phyloP scores from a whole-genome alignment of 2,888 invertebrate species.

The Resseliella maxima region DNA sequence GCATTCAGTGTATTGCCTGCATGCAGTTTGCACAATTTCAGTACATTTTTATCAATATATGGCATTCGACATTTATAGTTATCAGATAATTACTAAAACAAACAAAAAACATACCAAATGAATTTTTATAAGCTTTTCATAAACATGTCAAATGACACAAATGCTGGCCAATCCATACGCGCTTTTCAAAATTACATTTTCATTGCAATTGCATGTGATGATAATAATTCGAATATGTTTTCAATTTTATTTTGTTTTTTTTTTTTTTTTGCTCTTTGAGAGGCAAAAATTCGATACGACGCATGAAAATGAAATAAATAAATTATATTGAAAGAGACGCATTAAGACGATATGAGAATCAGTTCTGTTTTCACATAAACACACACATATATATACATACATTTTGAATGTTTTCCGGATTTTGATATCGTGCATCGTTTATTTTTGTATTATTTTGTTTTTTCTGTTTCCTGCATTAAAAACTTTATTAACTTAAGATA shows the following conservation, averaged over 20 bases:
- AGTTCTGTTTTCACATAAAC: background rate
- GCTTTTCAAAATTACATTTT: background rate
- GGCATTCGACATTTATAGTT: slow-evolving; percentile 79
- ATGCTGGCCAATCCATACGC: background rate
- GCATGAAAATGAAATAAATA: slow-evolving; percentile 4
- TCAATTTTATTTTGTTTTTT: slow-evolving; percentile 13
- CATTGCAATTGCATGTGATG: background rate
- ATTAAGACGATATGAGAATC: slow-evolving; percentile 1
- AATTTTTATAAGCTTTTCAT: background rate
- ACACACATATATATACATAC: too few relatives aligned
- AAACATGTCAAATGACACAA: background rate
- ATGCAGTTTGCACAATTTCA: slow-evolving; percentile 81
- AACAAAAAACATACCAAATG: slow-evolving; percentile 5
- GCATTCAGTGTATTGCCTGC: slow-evolving; percentile 84
- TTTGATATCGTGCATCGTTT: background rate
- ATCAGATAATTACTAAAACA: background rate
- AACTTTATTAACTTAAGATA: background rate
- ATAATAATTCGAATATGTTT: too few relatives aligned
- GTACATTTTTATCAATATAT: slow-evolving; percentile 85
- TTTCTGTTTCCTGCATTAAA: background rate
- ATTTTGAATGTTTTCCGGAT: slow-evolving; percentile 4
- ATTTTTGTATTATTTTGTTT: too few relatives aligned
- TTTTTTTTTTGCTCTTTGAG: background rate
- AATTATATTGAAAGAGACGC: background rate
- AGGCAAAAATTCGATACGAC: background rate